Conservation (phyloP, 2,888 invertebrate genomes). For the Miltochrista miniata region DNA sequence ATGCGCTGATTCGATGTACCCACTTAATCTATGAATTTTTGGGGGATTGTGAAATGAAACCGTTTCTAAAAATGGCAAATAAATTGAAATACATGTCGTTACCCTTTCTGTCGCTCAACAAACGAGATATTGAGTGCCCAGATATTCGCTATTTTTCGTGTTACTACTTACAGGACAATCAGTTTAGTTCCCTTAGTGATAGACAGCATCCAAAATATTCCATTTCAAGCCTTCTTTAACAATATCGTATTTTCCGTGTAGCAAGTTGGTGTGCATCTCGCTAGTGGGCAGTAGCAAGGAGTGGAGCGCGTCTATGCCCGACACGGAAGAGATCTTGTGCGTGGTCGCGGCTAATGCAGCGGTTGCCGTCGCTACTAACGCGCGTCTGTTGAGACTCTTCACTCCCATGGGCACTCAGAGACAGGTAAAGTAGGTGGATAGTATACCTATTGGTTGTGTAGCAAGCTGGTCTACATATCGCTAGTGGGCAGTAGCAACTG, state of each 20-base stretch:
- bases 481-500: constrained; percentile 90
- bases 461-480: constrained; percentile 90
- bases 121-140: too few relatives aligned
- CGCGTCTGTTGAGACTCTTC: constrained; percentile 91
- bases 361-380: constrained; percentile 91
- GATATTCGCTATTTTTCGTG: too few relatives aligned
- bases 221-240: too few relatives aligned
- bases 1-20: too few relatives aligned
- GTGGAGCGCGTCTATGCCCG: constrained; percentile 91
- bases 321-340: constrained; percentile 90
- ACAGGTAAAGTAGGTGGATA: constrained; percentile 72
- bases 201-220: too few relatives aligned
- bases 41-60: too few relatives aligned
- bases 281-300: constrained; percentile 91
- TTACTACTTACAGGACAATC: too few relatives aligned
- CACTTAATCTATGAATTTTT: too few relatives aligned
- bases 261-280: constrained; percentile 90
- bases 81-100: too few relatives aligned
- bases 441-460: constrained; percentile 51
- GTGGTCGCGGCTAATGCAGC: constrained; percentile 87
- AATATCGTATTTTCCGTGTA: constrained; percentile 53
- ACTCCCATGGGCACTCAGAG: constrained; percentile 94
- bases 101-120: neutral
- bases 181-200: too few relatives aligned
- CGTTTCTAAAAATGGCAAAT: too few relatives aligned